These are phyloP conservation scores for Sinhomidia bicolor DNA, from an alignment of 2,888 invertebrate species.

Conservation along the genomic window DNA sequence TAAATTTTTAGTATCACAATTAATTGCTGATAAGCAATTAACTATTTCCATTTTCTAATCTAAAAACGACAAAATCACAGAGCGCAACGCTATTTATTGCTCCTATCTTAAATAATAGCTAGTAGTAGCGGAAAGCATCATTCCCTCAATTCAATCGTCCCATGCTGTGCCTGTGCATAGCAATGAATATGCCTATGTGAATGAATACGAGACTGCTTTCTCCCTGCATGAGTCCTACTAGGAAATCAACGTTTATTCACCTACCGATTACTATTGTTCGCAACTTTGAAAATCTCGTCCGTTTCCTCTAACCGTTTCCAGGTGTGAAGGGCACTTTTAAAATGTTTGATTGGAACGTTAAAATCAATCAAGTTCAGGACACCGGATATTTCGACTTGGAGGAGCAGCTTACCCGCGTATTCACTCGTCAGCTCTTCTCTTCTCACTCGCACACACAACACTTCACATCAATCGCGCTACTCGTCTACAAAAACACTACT, in stretches of 20 bases:
- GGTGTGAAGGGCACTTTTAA: not conserved
- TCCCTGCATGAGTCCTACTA: constrained; percentile 11
- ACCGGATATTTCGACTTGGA: constrained; percentile 40
- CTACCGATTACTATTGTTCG: not conserved
- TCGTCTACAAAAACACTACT: constrained; percentile 60
- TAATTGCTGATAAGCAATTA: too few species aligned
- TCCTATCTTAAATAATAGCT: too few species aligned
- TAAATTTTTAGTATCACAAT: too few species aligned
- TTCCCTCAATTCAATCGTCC: not conserved
- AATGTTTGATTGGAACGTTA: not conserved
- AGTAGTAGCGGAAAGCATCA: not conserved
- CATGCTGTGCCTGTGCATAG: not conserved
- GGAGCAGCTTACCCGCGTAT: constrained; percentile 50
- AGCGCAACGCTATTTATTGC: too few species aligned
- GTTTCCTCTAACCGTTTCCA: not conserved
- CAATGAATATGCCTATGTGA: constrained; percentile 12
- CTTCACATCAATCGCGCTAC: constrained; percentile 19
- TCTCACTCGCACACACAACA: not conserved
- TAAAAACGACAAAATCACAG: too few species aligned
- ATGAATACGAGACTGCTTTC: constrained; percentile 38
- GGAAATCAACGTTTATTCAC: constrained; percentile 18
- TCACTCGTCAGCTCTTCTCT: constrained; percentile 53
- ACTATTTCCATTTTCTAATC: too few species aligned
- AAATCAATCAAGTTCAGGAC: not conserved
- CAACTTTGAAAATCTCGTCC: not conserved